phyloP scores from a whole-genome alignment of 2,113 vertebrate species.

The Chrysochloris asiatica region DNA sequence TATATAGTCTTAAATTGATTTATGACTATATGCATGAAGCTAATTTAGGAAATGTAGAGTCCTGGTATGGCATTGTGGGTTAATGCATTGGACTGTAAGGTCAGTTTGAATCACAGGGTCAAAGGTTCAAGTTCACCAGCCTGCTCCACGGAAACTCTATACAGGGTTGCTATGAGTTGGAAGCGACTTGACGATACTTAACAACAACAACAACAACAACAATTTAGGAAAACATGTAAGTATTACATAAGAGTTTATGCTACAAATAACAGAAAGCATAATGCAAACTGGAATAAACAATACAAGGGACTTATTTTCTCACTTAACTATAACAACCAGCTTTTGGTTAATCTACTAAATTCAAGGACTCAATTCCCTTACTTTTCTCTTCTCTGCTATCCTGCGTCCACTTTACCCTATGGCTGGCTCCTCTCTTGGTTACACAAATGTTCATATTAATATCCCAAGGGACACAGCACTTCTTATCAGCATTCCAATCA shows the following conservation, averaged over 20 bases:
- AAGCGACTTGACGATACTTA: too few species aligned
- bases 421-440: background rate
- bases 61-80: too few species aligned
- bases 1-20: conserved; percentile 14
- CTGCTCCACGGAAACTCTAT: too few species aligned
- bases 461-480: background rate
- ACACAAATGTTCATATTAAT: conserved; percentile 35
- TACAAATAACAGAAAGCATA: conserved; percentile 15
- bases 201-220: too few species aligned
- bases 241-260: conserved; percentile 11
- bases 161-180: too few species aligned
- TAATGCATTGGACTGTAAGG: too few species aligned
- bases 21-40: background rate
- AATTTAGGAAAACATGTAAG: conserved; percentile 9
- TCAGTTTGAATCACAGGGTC: too few species aligned
- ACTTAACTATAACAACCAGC: background rate
- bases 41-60: too few species aligned
- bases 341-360: background rate
- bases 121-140: too few species aligned
- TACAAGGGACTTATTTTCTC: conserved; percentile 26
- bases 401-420: background rate
- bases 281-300: background rate
- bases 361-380: background rate
- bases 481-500: conserved; percentile 39
- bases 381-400: background rate